These are phyloP conservation scores for Tetrao urogallus DNA, from an alignment of 2,113 vertebrate genomes.

Conservation along the genomic window DNA sequence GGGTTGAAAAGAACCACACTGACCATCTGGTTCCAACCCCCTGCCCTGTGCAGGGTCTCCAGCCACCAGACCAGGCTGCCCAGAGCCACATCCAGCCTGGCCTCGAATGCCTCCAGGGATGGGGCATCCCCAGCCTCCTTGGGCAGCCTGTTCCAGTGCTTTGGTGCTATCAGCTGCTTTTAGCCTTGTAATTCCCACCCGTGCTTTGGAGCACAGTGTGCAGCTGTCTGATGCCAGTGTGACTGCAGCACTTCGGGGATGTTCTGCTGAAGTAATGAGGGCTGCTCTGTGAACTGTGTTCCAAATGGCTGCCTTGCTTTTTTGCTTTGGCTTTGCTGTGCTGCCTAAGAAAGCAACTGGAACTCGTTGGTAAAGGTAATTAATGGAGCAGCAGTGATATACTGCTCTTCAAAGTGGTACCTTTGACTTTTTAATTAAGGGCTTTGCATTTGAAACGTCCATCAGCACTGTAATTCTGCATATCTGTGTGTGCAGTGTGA, in stretches of 20 bases:
- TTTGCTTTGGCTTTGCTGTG: neutral
- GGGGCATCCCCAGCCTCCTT: no score
- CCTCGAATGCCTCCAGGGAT: no score
- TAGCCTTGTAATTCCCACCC: neutral
- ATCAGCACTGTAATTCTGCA: neutral
- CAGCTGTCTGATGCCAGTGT: neutral
- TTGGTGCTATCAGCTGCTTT: no score
- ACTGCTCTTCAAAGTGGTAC: rapidly evolving
- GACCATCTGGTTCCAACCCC: no score
- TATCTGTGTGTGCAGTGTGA: rapidly evolving
- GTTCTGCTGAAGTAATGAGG: neutral
- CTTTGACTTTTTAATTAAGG: neutral
- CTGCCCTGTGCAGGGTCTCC: no score
- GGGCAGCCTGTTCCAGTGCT: no score
- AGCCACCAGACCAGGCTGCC: no score
- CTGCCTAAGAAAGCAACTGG: neutral
- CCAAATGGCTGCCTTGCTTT: neutral
- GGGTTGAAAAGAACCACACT: no score
- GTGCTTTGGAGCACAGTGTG: neutral
- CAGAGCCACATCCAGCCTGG: no score
- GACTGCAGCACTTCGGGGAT: neutral
- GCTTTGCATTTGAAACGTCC: neutral
- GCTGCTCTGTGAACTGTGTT: rapidly evolving
- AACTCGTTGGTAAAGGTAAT: rapidly evolving
- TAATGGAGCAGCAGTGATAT: rapidly evolving